Base-by-base conservation (phyloP, 30 jellyfish, hydroid and myxozoan genomes). In the Nemopilema nomurai region DNA sequence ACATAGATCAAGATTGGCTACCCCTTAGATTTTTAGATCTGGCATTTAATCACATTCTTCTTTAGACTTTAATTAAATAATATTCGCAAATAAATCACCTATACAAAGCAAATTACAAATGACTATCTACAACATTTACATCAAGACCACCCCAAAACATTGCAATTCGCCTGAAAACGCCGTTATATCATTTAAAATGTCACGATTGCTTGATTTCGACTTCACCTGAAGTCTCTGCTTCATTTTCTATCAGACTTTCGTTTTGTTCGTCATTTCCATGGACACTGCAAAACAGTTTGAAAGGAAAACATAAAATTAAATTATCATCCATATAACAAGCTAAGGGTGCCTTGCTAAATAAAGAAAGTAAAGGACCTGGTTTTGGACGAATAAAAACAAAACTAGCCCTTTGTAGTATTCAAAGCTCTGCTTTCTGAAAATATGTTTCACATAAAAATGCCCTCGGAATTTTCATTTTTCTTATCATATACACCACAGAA, bases 241-340 rank as follows among this genome's bases (percentile, higher is more conserved):
- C 89, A 18, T 31, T 80, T 33, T 80, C 81, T 4, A 80, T 80
- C 29, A 80, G 89, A 50, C 81, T 23, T 41, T 80, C 81, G 0
- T 28, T 65, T 28, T 80, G 89, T 49, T 80, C 89, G 18, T 29
- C 69, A 49, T 80, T 41, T 32, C 29, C 79, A 30, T 29, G 73
- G 57, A 49, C 72, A 62, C 89, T 80, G 57, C 13, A 41, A 41
- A 13, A 13, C 13, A 41, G 13, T 41, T 41, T 41, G 57, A 3
- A 41, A 3, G n/a, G 57, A 41, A 41, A 41, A 41, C 13, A 41
- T 41, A 13, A 41, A 3, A 41, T 0, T 21, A n/a, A 29, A 1
- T 18, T n/a, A 21, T 3, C 25, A 31, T 62, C 1, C 18, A 7
- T 23, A 70, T 4, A 6, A 27, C 20, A 4, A 4, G 22, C 16